Evolutionary conservation across 2,113 vertebrate species (phyloP).

Genomic region (Myiagra hebetior): DNA sequence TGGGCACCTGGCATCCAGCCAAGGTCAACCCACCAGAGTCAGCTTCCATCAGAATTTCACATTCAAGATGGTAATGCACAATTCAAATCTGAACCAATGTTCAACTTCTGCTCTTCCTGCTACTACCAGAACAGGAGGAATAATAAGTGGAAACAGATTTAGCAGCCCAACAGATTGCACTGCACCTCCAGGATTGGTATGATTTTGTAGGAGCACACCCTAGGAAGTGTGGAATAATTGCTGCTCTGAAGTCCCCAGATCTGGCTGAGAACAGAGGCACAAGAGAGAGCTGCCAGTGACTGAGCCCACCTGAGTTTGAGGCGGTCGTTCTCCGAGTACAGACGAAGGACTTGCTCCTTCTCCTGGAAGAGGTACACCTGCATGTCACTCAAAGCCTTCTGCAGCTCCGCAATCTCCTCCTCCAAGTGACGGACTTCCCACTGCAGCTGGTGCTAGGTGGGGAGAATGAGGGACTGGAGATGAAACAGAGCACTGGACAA

Average conservation of each 20-base stretch:
- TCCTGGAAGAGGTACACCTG: slow-evolving; percentile 94
- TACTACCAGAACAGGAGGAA: neutral
- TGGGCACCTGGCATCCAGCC: neutral
- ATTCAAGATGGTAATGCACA: neutral
- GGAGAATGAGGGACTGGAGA: neutral
- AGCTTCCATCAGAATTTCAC: neutral
- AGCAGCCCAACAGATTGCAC: neutral
- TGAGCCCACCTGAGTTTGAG: slow-evolving; percentile 89
- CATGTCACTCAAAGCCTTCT: slow-evolving; percentile 93
- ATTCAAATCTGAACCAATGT: neutral
- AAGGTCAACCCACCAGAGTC: neutral
- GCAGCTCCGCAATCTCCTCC: slow-evolving; percentile 85
- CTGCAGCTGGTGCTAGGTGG: slow-evolving; percentile 84
- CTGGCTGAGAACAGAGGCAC: neutral
- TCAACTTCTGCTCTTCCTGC: neutral
- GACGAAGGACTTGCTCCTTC: slow-evolving; percentile 87
- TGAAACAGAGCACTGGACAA: neutral
- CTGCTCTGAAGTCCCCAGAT: neutral
- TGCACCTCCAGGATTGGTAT: neutral
- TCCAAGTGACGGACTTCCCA: slow-evolving; percentile 86
- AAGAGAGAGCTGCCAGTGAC: neutral
- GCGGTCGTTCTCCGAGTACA: slow-evolving; percentile 92
- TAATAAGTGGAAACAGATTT: neutral
- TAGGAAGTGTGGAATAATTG: neutral
- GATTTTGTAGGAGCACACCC: neutral